Evolutionary conservation across 2,888 invertebrate species (phyloP).

Genomic region (Habroteleia sp.): DNA sequence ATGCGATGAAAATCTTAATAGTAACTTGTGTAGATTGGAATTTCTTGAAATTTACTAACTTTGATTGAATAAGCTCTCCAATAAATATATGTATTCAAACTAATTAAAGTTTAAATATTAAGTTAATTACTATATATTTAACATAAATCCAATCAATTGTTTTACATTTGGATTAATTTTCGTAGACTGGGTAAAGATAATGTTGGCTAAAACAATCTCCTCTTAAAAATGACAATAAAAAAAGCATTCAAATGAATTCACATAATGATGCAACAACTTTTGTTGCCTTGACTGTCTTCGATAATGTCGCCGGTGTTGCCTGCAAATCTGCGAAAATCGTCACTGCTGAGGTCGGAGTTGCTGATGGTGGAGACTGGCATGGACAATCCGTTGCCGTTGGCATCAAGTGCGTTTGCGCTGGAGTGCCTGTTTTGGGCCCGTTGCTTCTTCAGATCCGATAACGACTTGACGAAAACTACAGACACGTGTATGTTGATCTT

Average conservation of each 20-base stretch:
- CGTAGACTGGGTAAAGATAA: no score
- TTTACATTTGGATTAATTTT: no score
- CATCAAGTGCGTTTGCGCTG: slow-evolving; percentile 79
- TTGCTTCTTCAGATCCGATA: slow-evolving; percentile 96
- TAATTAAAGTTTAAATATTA: no score
- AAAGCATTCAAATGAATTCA: slow-evolving; percentile 77
- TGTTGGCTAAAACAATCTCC: no score
- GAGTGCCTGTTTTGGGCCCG: slow-evolving; percentile 89
- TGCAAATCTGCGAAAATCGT: slow-evolving; percentile 83
- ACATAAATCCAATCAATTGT: no score
- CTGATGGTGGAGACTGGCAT: slow-evolving; percentile 79
- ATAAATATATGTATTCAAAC: no score
- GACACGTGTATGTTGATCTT: slow-evolving; percentile 94
- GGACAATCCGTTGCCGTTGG: slow-evolving; percentile 80
- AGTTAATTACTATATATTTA: no score
- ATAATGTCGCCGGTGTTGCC: slow-evolving; percentile 90
- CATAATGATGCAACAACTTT: slow-evolving; percentile 88
- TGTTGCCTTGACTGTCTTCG: slow-evolving; percentile 86
- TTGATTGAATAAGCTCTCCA: no score
- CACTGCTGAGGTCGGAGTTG: slow-evolving; percentile 77
- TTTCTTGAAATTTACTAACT: no score
- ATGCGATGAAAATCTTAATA: no score
- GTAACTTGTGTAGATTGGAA: no score
- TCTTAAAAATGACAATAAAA: no score
- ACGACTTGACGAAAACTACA: slow-evolving; percentile 90